A percentile compares a stretch with the other conserved stretches of the same genome.
Evolutionary conservation across 2,113 vertebrate species (phyloP).

Genomic region (Leptosomus discolor): DNA sequence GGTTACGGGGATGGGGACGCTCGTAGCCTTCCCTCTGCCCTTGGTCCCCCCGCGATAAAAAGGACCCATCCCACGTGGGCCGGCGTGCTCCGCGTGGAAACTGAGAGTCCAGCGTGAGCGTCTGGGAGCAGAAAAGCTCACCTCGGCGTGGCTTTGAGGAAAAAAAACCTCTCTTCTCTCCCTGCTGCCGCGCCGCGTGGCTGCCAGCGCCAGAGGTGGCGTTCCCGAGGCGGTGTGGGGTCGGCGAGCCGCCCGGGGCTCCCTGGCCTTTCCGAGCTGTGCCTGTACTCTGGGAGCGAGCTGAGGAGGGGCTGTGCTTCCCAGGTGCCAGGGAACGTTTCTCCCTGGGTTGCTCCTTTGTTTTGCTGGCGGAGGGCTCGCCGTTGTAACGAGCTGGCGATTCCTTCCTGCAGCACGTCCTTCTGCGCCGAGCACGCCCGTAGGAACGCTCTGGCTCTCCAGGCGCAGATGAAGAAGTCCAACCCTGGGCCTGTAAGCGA

Average conservation of each 20-base stretch:
- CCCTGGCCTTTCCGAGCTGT: neutral
- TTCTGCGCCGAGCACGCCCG: slow-evolving; percentile 92
- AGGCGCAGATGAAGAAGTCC: slow-evolving; percentile 89
- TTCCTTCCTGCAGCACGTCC: slow-evolving; percentile 69
- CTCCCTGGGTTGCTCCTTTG: rapidly evolving
- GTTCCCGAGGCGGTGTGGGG: neutral
- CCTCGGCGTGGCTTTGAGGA: neutral
- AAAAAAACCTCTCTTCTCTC: neutral
- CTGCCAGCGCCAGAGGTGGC: neutral
- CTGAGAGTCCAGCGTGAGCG: neutral
- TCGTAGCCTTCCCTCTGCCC: too few species aligned
- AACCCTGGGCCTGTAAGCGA: slow-evolving; percentile 81
- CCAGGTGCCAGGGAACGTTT: neutral
- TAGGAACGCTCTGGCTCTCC: slow-evolving; percentile 85
- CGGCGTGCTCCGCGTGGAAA: rapidly evolving
- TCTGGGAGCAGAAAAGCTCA: neutral
- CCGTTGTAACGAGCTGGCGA: rapidly evolving
- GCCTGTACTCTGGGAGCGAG: neutral
- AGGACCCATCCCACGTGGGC: rapidly evolving
- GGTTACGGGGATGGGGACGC: rapidly evolving
- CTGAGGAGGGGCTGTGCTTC: too few species aligned
- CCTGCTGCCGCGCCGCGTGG: neutral
- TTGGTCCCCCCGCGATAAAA: neutral
- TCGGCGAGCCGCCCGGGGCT: neutral
- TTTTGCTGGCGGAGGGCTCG: neutral